Conservation (phyloP, 2,797 vertebrate genomes). For the Rhinoraja longicauda region DNA sequence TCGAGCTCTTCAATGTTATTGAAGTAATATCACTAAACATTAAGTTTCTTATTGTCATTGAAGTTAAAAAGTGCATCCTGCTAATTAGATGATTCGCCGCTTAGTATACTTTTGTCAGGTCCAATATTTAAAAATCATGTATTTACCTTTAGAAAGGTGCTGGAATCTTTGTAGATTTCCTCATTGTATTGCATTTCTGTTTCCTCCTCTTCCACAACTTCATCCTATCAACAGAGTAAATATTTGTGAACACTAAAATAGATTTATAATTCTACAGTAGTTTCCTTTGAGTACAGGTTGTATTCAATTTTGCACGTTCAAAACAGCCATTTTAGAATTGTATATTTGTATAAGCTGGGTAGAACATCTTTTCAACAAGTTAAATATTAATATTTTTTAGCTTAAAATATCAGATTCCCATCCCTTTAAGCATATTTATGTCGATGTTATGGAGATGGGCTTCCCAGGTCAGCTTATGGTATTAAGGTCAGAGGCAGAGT, state of each 20-base stretch:
- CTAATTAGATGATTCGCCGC: no score
- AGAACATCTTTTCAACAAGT: background rate
- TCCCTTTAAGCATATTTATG: background rate
- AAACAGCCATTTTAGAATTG: background rate
- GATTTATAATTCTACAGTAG: no score
- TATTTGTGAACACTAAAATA: background rate
- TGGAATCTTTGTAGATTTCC: constrained; percentile 93
- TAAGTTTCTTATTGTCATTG: no score
- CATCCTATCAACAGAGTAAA: constrained; percentile 66
- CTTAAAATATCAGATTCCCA: background rate
- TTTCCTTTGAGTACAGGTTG: background rate
- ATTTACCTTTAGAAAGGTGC: constrained; percentile 90
- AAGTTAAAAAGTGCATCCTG: background rate
- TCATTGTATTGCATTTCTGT: constrained; percentile 86
- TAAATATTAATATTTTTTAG: background rate
- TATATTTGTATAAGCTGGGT: background rate
- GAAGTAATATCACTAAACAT: background rate
- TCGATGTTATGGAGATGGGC: background rate
- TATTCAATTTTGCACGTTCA: background rate
- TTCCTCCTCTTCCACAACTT: constrained; percentile 78
- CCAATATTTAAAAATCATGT: background rate
- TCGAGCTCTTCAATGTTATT: background rate
- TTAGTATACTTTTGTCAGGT: background rate
- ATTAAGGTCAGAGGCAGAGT: background rate
- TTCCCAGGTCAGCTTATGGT: background rate